Evolutionary conservation across 2,888 invertebrate genomes (phyloP), one percentile per base, ranked within the genome.

Genomic region (Caenorhabditis sulstoni): DNA sequence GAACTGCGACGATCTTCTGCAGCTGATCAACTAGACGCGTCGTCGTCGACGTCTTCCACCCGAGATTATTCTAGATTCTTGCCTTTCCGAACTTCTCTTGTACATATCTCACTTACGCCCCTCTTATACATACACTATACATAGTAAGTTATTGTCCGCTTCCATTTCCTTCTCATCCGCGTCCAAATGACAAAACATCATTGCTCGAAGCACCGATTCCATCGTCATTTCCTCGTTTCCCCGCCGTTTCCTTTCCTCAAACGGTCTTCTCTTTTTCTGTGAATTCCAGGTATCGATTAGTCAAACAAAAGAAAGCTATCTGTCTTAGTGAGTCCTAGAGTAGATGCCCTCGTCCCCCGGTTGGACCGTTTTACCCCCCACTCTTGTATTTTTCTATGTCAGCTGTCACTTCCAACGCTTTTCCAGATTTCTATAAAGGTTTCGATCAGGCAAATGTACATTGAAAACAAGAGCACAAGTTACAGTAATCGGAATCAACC

Each of bases 271-370:
- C 44, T 62, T 57, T 45, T 53, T 61, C 71, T 61, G 53, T 61
- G 53, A 70, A 71, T 71, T 39, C 71, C 71, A 71, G 71, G 71
- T 71, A 57, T 71, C 62, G 53, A 37, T 39, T 71, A 71, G 71
- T 57, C 59, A 11, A 66, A 55, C 4, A 66, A 59, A 39, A 70
- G 62, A 71, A 71, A 57, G 62, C 47, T 64, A 71, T 71, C 71
- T 20, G 71, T 41, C 23, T 57, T 71, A 71, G 71, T 62, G 16
- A 41, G 23, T 59, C n/a, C 18, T 71, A 71, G 71, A 41, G 62
- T 71, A 71, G 70, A 71, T 49, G 39, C 45, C 14, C 55, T 14
- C 52, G 23, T 71, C 67, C 39, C 71, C 62, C 71, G 62, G 71
- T 62, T 71, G 62, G 71, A 64, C 71, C 20, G 8, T 45, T 53